Evolutionary conservation across 1,140 invertebrate genomes (phyloP), one percentile per base, ranked within the genome.

Genomic region (Neotoxoptera formosana): DNA sequence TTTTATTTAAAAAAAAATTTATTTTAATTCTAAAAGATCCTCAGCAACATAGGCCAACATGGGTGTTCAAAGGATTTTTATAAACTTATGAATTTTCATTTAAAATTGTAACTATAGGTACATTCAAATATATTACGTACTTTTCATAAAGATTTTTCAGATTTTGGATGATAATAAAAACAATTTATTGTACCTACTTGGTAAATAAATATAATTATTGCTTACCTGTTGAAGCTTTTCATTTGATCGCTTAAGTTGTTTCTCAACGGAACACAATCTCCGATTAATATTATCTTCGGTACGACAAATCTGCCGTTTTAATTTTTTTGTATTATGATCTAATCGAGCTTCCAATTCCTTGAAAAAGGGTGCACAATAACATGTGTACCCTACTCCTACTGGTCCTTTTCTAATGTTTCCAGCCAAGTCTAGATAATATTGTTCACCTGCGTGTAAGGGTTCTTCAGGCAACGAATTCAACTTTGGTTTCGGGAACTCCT

Each of bases 391-490:
- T 20, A 98, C 97, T 3, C 98, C 98, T 21, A 99, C 97, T 0
- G 98, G 98, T 11, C 98, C 98, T 95, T 99, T 99, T 94, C 98
- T 97, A 92, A 99, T 99, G 95, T 99, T 99, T 7, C 99, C 98
- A n/a, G 98, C 98, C 92, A 99, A 96, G 95, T 99, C 98, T 91
- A 99, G 96, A 95, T 97, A 99, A 95, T 99, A 99, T 95, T 99
- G 98, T 95, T 99, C 98, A 34, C 98, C 98, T 94, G 97, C 97
- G 94, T 96, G 96, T 2, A 99, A 95, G 0, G 98, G 98, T 95
- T 98, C 98, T 94, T 97, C 96, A 76, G 98, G 98, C 93, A 99
- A 95, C 21, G 97, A 97, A 95, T 98, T 97, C 93, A 98, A 95
- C 94, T 97, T 97, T 86, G 98, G 97, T 94, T 97, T 96, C 86